A percentile compares a stretch with the other conserved stretches of the same genome.
phyloP scores from a whole-genome alignment of 30 jellyfish, hydroid and myxozoan genomes.

The Aurelia aurita region DNA sequence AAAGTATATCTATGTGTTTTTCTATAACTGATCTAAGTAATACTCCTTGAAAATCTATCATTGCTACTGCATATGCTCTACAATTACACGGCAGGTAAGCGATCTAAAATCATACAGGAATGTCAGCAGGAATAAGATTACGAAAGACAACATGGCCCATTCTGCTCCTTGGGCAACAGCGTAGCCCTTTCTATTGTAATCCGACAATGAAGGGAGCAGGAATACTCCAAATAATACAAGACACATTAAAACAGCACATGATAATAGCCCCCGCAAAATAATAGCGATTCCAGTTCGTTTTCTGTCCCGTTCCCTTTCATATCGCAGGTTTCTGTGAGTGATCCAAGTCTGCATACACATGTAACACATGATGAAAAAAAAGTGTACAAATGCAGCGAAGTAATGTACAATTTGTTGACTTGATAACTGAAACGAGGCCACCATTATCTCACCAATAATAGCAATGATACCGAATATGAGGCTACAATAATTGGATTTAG shows the following conservation, averaged over 20 bases:
- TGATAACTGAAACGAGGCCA: conserved; percentile 70
- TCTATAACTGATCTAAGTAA: too few species aligned
- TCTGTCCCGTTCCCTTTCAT: not conserved
- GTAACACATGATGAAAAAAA: conserved; percentile 39
- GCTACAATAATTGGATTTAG: conserved; percentile 19
- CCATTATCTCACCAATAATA: conserved; percentile 65
- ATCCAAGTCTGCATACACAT: conserved; percentile 55
- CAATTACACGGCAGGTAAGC: conserved; percentile 11
- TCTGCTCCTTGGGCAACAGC: conserved; percentile 65
- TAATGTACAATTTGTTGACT: conserved; percentile 67
- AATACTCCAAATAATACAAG: conserved; percentile 47
- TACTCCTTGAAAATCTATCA: too few species aligned
- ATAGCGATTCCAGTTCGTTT: not conserved
- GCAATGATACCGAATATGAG: conserved; percentile 35
- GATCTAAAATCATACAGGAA: conserved; percentile 54
- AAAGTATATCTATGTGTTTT: too few species aligned
- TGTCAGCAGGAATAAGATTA: conserved; percentile 31
- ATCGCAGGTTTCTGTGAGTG: conserved; percentile 16
- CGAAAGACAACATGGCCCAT: conserved; percentile 46
- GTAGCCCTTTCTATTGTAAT: conserved; percentile 44
- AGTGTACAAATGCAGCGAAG: conserved; percentile 66
- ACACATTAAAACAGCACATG: conserved; percentile 3
- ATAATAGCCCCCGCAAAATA: conserved; percentile 4
- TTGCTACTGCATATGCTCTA: not conserved
- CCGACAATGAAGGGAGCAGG: conserved; percentile 39